Percentiles rank a stretch among this genome's conserved stretches.
Evolutionary conservation across 1,140 invertebrate genomes (phyloP).

Genomic region (Coelopa frigida): DNA sequence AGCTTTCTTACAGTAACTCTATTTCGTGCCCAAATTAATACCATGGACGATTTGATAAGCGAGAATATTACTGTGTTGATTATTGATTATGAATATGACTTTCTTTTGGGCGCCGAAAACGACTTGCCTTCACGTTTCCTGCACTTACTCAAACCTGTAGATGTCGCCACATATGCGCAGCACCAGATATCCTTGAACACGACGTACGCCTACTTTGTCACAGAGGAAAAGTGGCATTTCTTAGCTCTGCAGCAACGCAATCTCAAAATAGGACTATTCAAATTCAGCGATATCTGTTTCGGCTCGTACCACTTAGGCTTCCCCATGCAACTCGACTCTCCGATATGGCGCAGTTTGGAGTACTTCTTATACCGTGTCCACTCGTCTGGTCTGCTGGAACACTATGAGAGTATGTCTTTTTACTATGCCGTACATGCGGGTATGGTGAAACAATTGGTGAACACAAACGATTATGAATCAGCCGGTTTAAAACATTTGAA

Average conservation of each 20-base stretch:
- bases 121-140: conserved; percentile 21
- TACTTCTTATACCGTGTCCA: conserved; percentile 12
- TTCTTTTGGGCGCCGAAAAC: conserved; percentile 19
- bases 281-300: conserved; percentile 20
- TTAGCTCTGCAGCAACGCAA: conserved; percentile 31
- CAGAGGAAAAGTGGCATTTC: conserved; percentile 33
- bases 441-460: conserved; percentile 21
- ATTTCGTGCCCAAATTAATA: conserved; percentile 33
- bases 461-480: too few species aligned
- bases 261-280: conserved; percentile 24
- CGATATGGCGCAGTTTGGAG: conserved; percentile 8
- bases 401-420: conserved; percentile 31
- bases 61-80: conserved; percentile 33
- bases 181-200: conserved; percentile 23
- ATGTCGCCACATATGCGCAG: conserved; percentile 20
- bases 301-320: conserved; percentile 10
- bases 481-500: too few species aligned
- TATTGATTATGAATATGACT: conserved; percentile 37
- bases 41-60: conserved; percentile 27
- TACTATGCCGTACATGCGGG: conserved; percentile 24
- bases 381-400: conserved; percentile 21
- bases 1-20: conserved; percentile 34
- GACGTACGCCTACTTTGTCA: conserved; percentile 27
- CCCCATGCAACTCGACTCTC: conserved; percentile 9
- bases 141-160: conserved; percentile 24